Evolutionary conservation across 2,113 vertebrate genomes (phyloP), one percentile per base, ranked within the genome.

Genomic region (Galemys pyrenaicus): DNA sequence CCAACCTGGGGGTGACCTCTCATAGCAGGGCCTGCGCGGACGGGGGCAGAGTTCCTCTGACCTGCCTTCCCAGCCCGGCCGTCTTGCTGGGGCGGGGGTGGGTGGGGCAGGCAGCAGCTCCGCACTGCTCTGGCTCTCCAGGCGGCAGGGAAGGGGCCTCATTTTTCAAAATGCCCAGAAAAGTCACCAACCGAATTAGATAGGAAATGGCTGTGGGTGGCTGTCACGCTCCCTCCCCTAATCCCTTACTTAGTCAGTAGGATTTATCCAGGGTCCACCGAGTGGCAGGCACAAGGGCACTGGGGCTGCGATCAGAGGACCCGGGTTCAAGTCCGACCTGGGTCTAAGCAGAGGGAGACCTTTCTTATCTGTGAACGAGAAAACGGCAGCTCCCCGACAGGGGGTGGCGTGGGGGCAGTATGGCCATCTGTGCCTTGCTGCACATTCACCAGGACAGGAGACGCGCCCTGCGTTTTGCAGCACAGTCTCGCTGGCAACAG

Each of bases 321-420:
- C 35, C 32, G 75, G 84, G 87, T 37, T 84, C 70, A 24, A 56
- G 85, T 90, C 35, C 79, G 39, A 5, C 6, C 44, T 65, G 2
- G 39, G 54, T 46, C 15, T 51, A 1, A 22, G 17, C 28, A 1
- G 7, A 0, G 12, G 8, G 10, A 89, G 37, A 13, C 30, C 74
- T 22, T 74, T 49, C 49, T 17, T 37, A 44, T 22, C 85, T 70
- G 37, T 10, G 46, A 64, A 12, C 1, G 39, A 84, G 81, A 44
- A 30, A 37, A 20, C 0, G 3, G 35, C 0, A 1, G 44, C 44
- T 78, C 17, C 37, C 54, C 54, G 1, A 56, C 7, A 56, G 54
- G 54, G 54, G 54, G 54, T 9, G 6, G 54, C 16, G 51, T 19
- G 26, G 60, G 28, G 60, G 26, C 0, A 28, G 30, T 0, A 0